phyloP scores from a whole-genome alignment of 1,140 invertebrate genomes.

The Diorhabda sublineata region DNA sequence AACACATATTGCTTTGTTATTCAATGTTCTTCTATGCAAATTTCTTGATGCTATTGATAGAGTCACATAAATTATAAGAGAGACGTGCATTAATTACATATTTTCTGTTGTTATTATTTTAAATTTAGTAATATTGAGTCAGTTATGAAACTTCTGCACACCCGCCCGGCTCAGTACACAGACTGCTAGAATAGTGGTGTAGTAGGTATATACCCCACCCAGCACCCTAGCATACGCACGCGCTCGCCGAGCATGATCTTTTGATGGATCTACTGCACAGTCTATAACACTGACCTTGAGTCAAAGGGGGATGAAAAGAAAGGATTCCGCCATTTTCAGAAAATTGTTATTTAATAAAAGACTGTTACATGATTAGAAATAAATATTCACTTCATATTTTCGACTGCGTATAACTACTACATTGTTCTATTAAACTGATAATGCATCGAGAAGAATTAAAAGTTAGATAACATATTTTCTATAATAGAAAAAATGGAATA shows the following conservation, averaged over 20 bases:
- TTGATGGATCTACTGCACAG: not conserved
- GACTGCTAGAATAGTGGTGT: not conserved
- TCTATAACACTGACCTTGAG: too few relatives aligned
- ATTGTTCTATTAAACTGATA: too few relatives aligned
- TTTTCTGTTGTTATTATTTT: not conserved
- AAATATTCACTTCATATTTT: too few relatives aligned
- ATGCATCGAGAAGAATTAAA: too few relatives aligned
- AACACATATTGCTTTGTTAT: constrained; percentile 2
- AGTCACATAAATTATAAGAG: not conserved
- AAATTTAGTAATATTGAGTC: not conserved
- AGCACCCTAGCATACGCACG: not conserved
- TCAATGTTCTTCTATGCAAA: constrained; percentile 2
- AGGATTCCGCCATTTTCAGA: too few relatives aligned
- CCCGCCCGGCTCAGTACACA: not conserved
- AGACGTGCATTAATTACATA: not conserved
- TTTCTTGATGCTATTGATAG: not conserved
- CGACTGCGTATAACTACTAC: too few relatives aligned
- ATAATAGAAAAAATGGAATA: too few relatives aligned
- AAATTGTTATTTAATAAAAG: too few relatives aligned
- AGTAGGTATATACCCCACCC: constrained; percentile 1
- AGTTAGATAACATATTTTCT: too few relatives aligned
- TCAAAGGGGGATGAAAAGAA: too few relatives aligned
- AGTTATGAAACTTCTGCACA: not conserved
- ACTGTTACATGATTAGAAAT: too few relatives aligned
- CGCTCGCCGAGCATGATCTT: not conserved